Percentiles rank a stretch among this genome's conserved stretches.
These are phyloP conservation scores for Psephotus haematonotus DNA, from an alignment of 2,113 vertebrate genomes.

Conservation along the genomic window DNA sequence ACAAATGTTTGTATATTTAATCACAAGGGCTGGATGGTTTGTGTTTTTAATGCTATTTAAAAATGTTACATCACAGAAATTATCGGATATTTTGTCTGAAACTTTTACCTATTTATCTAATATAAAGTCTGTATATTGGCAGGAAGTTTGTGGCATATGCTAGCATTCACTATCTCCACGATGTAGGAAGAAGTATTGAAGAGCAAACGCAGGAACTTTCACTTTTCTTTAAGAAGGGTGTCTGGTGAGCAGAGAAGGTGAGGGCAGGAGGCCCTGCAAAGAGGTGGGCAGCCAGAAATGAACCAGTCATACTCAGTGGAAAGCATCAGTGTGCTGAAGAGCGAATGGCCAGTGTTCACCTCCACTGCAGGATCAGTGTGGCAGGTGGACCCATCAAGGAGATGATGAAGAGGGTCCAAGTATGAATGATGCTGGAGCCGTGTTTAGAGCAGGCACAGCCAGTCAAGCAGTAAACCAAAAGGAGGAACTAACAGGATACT, in stretches of 20 bases:
- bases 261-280: background rate
- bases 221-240: background rate
- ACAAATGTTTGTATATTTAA: slow-evolving; percentile 39
- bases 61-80: slow-evolving; percentile 30
- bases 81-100: slow-evolving; percentile 48
- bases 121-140: slow-evolving; percentile 9
- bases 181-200: background rate
- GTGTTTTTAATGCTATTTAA: slow-evolving; percentile 62
- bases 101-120: slow-evolving; percentile 55
- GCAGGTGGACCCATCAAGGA: background rate
- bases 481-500: background rate
- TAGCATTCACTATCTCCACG: background rate
- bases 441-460: background rate
- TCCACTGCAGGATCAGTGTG: background rate
- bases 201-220: background rate
- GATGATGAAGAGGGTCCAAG: background rate
- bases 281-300: background rate
- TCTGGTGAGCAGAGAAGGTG: background rate
- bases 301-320: background rate
- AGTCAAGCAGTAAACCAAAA: background rate
- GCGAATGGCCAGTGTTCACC: background rate
- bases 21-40: slow-evolving; percentile 66
- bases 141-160: background rate
- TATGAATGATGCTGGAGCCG: background rate
- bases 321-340: background rate